phyloP scores from a whole-genome alignment of 2,113 vertebrate species.

The Orycteropus afer region DNA sequence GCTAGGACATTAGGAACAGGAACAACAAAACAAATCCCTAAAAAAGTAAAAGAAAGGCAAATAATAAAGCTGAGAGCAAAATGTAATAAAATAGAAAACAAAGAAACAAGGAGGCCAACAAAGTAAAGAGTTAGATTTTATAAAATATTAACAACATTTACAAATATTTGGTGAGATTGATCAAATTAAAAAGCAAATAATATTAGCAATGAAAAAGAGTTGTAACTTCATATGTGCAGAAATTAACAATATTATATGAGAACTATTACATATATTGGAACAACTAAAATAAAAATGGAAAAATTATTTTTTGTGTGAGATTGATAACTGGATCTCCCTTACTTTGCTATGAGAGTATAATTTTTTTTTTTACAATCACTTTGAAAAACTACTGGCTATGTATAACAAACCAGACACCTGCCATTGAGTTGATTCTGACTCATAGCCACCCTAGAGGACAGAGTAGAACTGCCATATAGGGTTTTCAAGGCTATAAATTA shows the following conservation, averaged over 20 bases:
- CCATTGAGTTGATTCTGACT: too few species aligned
- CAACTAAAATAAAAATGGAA: neutral
- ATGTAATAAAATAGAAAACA: neutral
- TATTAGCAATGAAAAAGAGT: neutral
- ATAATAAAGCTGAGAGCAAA: neutral
- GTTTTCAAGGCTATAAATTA: too few species aligned
- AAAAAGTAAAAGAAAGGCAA: neutral
- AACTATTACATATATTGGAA: neutral
- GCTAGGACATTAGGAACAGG: neutral
- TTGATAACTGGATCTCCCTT: neutral
- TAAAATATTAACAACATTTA: neutral
- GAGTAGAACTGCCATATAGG: too few species aligned
- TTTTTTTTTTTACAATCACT: neutral
- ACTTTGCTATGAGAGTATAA: neutral
- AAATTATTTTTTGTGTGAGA: neutral
- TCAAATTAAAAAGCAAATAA: neutral
- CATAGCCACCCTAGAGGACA: too few species aligned
- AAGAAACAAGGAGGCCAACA: neutral
- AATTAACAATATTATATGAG: neutral
- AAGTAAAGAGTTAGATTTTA: neutral
- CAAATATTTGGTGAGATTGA: neutral
- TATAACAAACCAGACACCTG: too few species aligned
- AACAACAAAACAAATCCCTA: neutral
- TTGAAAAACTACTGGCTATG: neutral
- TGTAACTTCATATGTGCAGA: neutral